Conservation (phyloP, 2,888 invertebrate species). For the Thereva nobilitata region DNA sequence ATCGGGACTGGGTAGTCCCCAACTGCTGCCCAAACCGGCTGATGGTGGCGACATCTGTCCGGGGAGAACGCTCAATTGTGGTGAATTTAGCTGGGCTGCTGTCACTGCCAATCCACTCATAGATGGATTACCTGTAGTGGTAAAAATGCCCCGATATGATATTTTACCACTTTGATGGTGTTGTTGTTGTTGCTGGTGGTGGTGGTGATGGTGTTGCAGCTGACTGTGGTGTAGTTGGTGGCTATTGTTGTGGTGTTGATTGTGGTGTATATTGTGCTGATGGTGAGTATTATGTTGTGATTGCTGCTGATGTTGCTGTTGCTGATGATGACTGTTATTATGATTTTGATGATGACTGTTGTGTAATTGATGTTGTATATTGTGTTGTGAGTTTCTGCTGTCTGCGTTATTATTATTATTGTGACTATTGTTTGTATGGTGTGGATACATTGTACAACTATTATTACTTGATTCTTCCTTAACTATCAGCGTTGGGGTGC, state of each 20-base stretch:
- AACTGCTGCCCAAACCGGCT: constrained; percentile 67
- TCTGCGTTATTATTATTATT: constrained; percentile 42
- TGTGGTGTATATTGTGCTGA: constrained; percentile 51
- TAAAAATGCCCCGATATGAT: constrained; percentile 73
- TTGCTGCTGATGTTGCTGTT: constrained; percentile 50
- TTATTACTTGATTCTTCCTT: constrained; percentile 77
- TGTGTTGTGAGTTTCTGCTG: constrained; percentile 43
- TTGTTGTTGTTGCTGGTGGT: constrained; percentile 57
- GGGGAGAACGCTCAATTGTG: constrained; percentile 55
- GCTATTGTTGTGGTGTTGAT: constrained; percentile 47
- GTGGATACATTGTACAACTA: constrained; percentile 61
- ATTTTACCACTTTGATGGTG: constrained; percentile 61
- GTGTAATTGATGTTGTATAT: constrained; percentile 45
- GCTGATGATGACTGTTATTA: constrained; percentile 50
- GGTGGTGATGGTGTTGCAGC: constrained; percentile 54
- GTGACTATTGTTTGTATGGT: constrained; percentile 48
- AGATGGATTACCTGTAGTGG: constrained; percentile 65
- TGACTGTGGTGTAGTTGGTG: constrained; percentile 52
- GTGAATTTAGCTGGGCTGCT: constrained; percentile 53
- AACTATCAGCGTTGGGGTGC: constrained; percentile 68
- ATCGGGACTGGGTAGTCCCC: constrained; percentile 72
- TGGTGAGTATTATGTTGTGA: constrained; percentile 47
- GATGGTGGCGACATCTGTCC: constrained; percentile 63
- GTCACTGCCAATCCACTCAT: constrained; percentile 50
- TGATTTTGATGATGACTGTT: constrained; percentile 48